Evolutionary conservation across 2,888 invertebrate species (phyloP).

Genomic region (Eubasilissa splendida): DNA sequence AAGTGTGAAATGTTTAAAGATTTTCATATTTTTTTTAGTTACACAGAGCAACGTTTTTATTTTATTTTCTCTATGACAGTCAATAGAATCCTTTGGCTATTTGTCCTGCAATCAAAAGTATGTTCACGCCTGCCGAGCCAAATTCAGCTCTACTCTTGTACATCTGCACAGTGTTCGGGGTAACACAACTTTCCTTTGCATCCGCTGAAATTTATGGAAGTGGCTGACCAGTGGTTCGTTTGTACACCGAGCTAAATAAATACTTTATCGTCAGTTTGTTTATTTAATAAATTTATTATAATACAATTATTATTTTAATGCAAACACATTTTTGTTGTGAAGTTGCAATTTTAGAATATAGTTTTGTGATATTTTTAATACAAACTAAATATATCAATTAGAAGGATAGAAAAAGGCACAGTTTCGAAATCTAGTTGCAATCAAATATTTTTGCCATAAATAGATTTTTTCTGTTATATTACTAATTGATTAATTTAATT

Average conservation of each 20-base stretch:
- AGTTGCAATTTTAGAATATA: too few species aligned
- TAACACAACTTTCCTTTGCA: slow-evolving; percentile 2
- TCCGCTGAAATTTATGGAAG: slow-evolving; percentile 21
- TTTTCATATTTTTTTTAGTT: background rate
- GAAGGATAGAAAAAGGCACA: too few species aligned
- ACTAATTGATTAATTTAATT: too few species aligned
- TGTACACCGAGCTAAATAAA: background rate
- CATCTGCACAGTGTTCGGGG: background rate
- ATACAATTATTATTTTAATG: too few species aligned
- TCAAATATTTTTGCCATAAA: too few species aligned
- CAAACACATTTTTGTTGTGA: too few species aligned
- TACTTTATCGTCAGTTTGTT: background rate
- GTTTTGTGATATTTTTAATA: too few species aligned
- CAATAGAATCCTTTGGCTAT: slow-evolving; percentile 23
- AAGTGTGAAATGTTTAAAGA: too few species aligned
- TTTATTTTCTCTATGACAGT: background rate
- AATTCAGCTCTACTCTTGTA: slow-evolving; percentile 16
- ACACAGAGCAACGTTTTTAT: background rate
- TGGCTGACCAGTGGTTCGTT: background rate
- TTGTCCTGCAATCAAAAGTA: slow-evolving; percentile 36
- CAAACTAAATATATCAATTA: too few species aligned
- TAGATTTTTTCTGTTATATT: too few species aligned
- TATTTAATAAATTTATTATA: too few species aligned
- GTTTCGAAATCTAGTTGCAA: too few species aligned
- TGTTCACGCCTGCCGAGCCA: slow-evolving; percentile 41